Conservation (phyloP, 2,113 vertebrate species). For the Nothoprocta pentlandii region DNA sequence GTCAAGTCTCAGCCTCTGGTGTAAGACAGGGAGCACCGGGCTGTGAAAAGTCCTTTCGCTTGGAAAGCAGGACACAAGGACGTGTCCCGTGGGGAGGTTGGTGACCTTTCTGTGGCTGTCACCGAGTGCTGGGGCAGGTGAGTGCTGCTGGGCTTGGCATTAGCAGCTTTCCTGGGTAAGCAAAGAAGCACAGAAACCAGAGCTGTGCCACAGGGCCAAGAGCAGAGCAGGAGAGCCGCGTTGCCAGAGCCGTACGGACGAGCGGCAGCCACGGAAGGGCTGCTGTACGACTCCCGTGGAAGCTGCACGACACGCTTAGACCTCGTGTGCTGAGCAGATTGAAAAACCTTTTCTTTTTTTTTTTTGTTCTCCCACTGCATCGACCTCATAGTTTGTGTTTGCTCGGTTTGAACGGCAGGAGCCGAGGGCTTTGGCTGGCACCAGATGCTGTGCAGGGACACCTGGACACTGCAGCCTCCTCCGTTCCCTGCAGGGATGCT, state of each 20-base stretch:
- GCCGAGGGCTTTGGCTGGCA: background rate
- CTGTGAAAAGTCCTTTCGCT: background rate
- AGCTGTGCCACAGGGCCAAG: conserved; percentile 25
- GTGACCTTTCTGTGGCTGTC: background rate
- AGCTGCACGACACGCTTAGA: background rate
- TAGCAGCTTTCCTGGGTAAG: background rate
- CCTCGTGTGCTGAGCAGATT: background rate
- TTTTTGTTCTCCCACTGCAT: background rate
- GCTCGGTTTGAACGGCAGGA: background rate
- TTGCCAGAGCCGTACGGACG: conserved; percentile 3
- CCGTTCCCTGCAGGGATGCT: background rate
- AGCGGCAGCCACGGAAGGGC: conserved; percentile 7
- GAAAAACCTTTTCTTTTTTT: background rate
- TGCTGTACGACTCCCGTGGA: background rate
- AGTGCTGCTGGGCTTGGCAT: background rate
- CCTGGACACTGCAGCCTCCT: background rate
- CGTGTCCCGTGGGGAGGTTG: background rate
- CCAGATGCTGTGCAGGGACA: background rate
- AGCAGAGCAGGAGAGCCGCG: conserved; percentile 46
- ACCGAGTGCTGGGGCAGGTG: background rate
- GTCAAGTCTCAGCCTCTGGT: background rate
- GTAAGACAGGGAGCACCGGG: background rate
- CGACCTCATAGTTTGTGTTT: background rate
- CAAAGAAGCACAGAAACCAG: conserved; percentile 35
- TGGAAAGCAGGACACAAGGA: background rate